Percentiles rank a stretch among this genome's conserved stretches.
Conservation (phyloP, 2,888 invertebrate species). For the Eledona agricola region DNA sequence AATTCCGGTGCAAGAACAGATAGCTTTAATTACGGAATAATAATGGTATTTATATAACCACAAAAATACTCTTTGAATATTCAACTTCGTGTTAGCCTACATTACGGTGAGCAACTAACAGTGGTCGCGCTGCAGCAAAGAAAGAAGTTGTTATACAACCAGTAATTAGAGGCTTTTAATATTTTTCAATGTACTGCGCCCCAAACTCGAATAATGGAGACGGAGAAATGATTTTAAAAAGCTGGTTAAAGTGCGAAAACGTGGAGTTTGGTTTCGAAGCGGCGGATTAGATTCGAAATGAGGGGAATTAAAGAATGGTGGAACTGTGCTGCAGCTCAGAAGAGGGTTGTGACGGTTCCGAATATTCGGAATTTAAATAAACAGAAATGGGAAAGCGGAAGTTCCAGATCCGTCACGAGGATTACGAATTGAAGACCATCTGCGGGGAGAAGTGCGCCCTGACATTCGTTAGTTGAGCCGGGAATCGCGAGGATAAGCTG, state of each 20-base stretch:
- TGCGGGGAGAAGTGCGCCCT: conserved; percentile 26
- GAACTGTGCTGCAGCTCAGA: conserved; percentile 27
- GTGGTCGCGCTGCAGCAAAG: background rate
- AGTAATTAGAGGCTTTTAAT: too few relatives aligned
- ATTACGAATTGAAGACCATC: conserved; percentile 31
- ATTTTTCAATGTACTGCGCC: too few relatives aligned
- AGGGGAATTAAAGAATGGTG: conserved; percentile 25
- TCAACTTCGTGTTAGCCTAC: conserved; percentile 8
- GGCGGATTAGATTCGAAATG: conserved; percentile 2
- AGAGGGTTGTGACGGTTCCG: conserved; percentile 20
- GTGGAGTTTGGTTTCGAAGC: conserved; percentile 2
- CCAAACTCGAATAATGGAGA: background rate
- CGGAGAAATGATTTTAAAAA: background rate
- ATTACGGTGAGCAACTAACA: background rate
- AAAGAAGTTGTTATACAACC: too few relatives aligned
- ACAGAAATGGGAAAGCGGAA: conserved; percentile 25
- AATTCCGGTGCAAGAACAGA: conserved; percentile 27
- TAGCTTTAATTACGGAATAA: conserved; percentile 38
- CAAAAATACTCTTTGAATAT: conserved; percentile 17
- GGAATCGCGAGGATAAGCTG: conserved; percentile 31
- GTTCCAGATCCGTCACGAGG: conserved; percentile 31
- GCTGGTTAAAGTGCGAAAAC: background rate
- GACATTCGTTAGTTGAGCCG: conserved; percentile 33
- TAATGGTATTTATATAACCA: conserved; percentile 26
- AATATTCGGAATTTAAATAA: conserved; percentile 34